Base-by-base conservation (phyloP, 2,888 invertebrate species). In the Esperia sulphurella region DNA sequence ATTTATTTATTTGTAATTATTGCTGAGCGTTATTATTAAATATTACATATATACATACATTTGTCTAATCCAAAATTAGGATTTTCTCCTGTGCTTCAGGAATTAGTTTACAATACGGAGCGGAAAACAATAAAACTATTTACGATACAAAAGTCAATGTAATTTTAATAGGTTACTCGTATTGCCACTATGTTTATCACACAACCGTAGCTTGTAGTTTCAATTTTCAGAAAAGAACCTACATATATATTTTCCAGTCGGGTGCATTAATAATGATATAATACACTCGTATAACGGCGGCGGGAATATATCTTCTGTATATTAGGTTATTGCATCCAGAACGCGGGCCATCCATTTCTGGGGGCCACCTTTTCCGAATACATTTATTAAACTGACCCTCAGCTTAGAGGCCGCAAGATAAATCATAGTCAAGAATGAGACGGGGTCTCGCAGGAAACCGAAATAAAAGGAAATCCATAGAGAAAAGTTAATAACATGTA, bases 311-410 rank as follows among this genome's bases (percentile, higher is more conserved):
- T 78, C 70, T 64, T 74, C 62, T 67, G 67, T 77, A 74, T 75
- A 76, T 78, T 73, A 81, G 71, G 71, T 81, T 79, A 82, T 82
- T 81, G 78, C 82, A 79, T 79, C 71, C 69, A 75, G 75, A 79
- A 75, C 75, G 75, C 75, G 73, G 68, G 65, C 73, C 82, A 78
- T 83, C 79, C 70, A 83, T 82, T 82, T 79, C 68, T 66, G 63
- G 67, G 71, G 75, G 78, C 77, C 77, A 80, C 80, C 82, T 83
- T 81, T 70, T 79, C 83, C 78, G 75, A 84, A 86, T 81, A 84
- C 82, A 86, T 88, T 86, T 87, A 87, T 87, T 85, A 86, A 86
- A 86, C 82, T 85, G 88, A 88, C 87, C 87, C 86, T 72, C 77
- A 76, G 82, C 80, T 79, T 76, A 76, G 75, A 79, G 73, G 70